phyloP scores from a whole-genome alignment of 2,113 vertebrate species.

The Helogale parvula region DNA sequence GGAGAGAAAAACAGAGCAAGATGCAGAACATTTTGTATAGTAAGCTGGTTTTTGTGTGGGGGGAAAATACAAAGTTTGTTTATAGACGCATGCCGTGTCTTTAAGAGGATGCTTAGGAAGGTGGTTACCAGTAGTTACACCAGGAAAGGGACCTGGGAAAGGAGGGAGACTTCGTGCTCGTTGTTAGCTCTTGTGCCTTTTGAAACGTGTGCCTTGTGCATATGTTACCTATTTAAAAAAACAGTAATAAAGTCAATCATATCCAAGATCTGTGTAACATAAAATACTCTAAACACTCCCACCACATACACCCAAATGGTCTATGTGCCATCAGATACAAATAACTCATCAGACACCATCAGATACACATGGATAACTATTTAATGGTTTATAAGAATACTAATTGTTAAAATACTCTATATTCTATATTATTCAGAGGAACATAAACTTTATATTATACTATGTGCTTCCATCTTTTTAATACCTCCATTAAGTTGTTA shows the following conservation, averaged over 20 bases:
- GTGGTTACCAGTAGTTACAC: not conserved
- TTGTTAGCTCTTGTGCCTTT: not conserved
- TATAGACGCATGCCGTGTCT: not conserved
- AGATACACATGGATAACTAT: conserved; percentile 7
- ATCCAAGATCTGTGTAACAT: not conserved
- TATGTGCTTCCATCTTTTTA: conserved; percentile 24
- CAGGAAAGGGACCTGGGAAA: not conserved
- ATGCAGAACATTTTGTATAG: not conserved
- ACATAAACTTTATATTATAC: not conserved
- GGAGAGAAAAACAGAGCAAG: not conserved
- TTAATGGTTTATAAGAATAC: conserved; percentile 9
- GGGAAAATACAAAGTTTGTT: not conserved
- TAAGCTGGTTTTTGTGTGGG: not conserved
- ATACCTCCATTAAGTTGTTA: conserved; percentile 25
- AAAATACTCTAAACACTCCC: not conserved
- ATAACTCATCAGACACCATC: not conserved
- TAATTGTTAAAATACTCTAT: conserved; percentile 7
- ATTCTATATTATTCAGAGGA: conserved; percentile 16
- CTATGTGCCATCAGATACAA: not conserved
- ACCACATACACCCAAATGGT: not conserved
- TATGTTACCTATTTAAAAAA: not conserved
- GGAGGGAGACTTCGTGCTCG: not conserved
- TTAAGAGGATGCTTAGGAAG: not conserved
- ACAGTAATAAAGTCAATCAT: not conserved
- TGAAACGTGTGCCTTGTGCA: not conserved